A percentile compares a stretch with the other conserved stretches of the same genome.
These are phyloP conservation scores for Drosophila quadrilineata DNA, from an alignment of 1,140 invertebrate species.

Conservation along the genomic window DNA sequence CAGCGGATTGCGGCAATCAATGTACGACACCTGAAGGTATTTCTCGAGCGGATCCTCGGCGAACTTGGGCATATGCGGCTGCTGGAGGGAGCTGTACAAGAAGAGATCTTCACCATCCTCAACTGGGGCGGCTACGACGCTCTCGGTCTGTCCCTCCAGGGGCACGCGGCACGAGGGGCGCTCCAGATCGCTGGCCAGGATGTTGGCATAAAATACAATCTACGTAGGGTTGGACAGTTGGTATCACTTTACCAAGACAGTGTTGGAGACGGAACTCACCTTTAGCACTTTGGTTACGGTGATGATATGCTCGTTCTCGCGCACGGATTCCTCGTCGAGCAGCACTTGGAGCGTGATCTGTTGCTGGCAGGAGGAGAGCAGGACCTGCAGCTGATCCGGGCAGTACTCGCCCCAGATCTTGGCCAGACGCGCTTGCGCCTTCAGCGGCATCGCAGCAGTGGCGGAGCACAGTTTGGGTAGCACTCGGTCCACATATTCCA, in stretches of 20 bases:
- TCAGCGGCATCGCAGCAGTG: constrained; percentile 86
- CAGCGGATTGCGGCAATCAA: constrained; percentile 91
- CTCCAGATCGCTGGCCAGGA: constrained; percentile 90
- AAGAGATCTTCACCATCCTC: constrained; percentile 71
- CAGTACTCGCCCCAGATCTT: constrained; percentile 89
- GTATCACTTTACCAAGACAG: background rate
- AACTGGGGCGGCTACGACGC: constrained; percentile 14
- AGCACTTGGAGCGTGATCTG: constrained; percentile 92
- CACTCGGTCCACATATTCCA: constrained; percentile 91
- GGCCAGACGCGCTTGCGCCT: constrained; percentile 90
- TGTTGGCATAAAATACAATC: constrained; percentile 94
- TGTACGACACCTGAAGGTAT: constrained; percentile 87
- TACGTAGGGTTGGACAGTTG: constrained; percentile 80
- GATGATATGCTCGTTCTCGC: constrained; percentile 91
- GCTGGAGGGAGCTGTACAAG: constrained; percentile 47
- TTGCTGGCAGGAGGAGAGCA: constrained; percentile 92
- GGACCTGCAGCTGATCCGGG: constrained; percentile 86
- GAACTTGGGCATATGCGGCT: constrained; percentile 81
- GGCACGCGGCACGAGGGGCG: constrained; percentile 71
- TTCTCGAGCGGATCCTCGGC: constrained; percentile 84
- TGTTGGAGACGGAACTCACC: constrained; percentile 77
- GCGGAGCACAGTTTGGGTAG: constrained; percentile 91
- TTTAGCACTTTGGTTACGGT: constrained; percentile 92
- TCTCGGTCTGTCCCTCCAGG: constrained; percentile 19
- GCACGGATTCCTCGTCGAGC: constrained; percentile 88